These are phyloP conservation scores for Lepidocyrtoides sp. DNA, from an alignment of 2,888 invertebrate species.

Conservation along the genomic window DNA sequence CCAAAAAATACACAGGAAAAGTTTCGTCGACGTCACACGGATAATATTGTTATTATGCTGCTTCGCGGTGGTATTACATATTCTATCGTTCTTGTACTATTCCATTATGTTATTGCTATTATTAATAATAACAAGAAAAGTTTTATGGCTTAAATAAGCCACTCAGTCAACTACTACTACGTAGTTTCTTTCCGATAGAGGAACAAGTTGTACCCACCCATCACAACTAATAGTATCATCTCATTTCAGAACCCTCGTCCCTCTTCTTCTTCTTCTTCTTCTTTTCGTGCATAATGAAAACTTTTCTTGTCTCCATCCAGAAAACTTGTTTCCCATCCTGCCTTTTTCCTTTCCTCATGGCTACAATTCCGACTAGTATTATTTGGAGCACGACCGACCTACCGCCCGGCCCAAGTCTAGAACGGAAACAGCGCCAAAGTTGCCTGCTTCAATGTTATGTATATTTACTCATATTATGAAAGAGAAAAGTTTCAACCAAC, in stretches of 20 bases:
- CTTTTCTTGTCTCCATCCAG: slow-evolving; percentile 43
- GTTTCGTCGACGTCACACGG: background rate
- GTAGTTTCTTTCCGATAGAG: background rate
- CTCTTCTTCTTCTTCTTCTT: background rate
- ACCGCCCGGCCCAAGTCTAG: background rate
- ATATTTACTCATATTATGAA: background rate
- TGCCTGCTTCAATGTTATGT: too few species aligned
- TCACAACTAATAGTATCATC: slow-evolving; percentile 35
- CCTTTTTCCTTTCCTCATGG: background rate
- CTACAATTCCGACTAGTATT: background rate
- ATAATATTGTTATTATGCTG: background rate
- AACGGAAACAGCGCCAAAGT: background rate
- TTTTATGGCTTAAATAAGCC: slow-evolving; percentile 63
- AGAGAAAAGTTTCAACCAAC: background rate
- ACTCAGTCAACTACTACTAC: background rate
- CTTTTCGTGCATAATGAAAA: slow-evolving; percentile 62
- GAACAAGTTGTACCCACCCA: background rate
- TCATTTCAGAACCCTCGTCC: background rate
- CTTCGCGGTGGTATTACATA: background rate
- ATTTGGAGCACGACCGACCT: background rate
- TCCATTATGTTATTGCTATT: slow-evolving; percentile 59
- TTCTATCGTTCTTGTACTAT: background rate
- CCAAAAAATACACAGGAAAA: background rate
- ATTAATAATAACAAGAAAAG: slow-evolving; percentile 73
- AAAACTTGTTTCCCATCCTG: background rate